Evolutionary conservation across 1,140 invertebrate genomes (phyloP), one percentile per base, ranked within the genome.

Genomic region (Parasteatoda tepidariorum): DNA sequence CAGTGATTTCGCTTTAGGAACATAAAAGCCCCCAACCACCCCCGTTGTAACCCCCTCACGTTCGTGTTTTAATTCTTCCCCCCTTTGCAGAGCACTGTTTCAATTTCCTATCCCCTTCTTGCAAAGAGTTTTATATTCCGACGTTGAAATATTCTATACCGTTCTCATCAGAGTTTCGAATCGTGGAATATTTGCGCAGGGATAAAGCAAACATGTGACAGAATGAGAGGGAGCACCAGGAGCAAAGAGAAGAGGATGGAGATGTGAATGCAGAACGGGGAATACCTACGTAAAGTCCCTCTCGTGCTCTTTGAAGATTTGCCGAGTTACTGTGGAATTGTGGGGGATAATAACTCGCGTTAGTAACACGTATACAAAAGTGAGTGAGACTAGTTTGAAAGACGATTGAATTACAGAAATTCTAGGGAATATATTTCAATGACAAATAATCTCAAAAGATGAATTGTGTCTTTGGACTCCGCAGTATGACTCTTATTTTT

Each of bases 161-260:
- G 30, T 34, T 68, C 66, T 68, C 66, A 38, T 74, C 54, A 55
- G 73, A 76, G 73, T 76, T 76, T 64, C 73, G 30, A 79, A 64
- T 64, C 76, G 33, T 48, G n/a, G 54, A 48, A 70, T 70, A 62
- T 82, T 70, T 82, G 66, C 67, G 24, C 78, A 48, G 76, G 68
- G 76, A n/a, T 68, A 67, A 64, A 82, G 78, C 76, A 79, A 79
- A 79, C 76, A 79, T 28, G 30, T 41, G 59, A 76, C 28, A 76
- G 59, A 15, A 64, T 24, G 34, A 24, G 24, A 48, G 48, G 31
- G 22, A 30, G 26, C 57, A 41, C 38, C 28, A 24, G 66, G n/a
- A 24, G n/a, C n/a, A n/a, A n/a, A n/a, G n/a, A n/a, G n/a, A n/a
- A n/a, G n/a, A n/a, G n/a, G n/a, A n/a, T n/a, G 66, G n/a, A 22